phyloP scores from a whole-genome alignment of 2,888 invertebrate species.

The Callimorpha dominula region DNA sequence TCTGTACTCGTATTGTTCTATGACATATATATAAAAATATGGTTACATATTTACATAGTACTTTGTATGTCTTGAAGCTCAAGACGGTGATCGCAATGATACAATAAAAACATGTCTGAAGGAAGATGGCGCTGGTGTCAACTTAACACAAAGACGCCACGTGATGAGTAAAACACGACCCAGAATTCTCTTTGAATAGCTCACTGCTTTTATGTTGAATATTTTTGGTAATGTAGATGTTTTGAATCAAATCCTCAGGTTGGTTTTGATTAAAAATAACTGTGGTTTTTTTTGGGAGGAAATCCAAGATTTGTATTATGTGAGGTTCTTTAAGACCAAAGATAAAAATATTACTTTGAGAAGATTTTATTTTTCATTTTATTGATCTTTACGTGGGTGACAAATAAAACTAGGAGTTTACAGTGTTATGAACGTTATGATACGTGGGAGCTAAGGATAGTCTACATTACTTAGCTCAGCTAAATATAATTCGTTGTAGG shows the following conservation, averaged over 20 bases:
- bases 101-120: constrained; percentile 32
- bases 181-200: constrained; percentile 38
- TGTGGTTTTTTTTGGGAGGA: constrained; percentile 11
- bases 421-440: too few species aligned
- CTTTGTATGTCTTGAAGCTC: neutral
- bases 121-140: constrained; percentile 42
- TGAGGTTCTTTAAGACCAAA: constrained; percentile 1
- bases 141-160: constrained; percentile 35
- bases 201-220: constrained; percentile 21
- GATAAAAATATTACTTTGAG: constrained; percentile 8
- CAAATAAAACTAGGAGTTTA: too few species aligned
- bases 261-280: constrained; percentile 30
- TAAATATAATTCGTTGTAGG: too few species aligned
- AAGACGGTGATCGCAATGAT: constrained; percentile 22
- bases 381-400: neutral
- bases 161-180: constrained; percentile 42
- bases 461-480: too few species aligned
- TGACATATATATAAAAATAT: too few species aligned
- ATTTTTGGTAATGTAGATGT: constrained; percentile 33
- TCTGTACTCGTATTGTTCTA: too few species aligned
- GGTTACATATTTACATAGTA: neutral
- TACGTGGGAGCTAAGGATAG: too few species aligned
- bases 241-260: constrained; percentile 33
- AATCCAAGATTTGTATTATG: constrained; percentile 14
- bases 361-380: neutral